phyloP scores from a whole-genome alignment of 2,113 vertebrate species.

The Phalacrocorax aristotelis region DNA sequence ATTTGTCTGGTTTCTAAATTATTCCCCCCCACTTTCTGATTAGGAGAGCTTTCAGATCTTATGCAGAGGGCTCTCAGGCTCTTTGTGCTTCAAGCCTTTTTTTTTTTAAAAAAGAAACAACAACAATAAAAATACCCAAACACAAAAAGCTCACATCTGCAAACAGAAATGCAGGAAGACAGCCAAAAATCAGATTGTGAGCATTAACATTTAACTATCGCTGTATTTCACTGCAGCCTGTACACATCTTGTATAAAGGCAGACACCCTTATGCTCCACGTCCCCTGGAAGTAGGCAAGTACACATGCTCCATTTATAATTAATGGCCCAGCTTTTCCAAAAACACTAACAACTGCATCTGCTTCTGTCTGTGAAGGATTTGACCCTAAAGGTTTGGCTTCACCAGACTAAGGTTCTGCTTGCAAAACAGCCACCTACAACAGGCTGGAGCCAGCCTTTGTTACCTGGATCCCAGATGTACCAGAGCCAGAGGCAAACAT shows the following conservation, averaged over 20 bases:
- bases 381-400: slow-evolving; percentile 7
- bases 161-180: slow-evolving; percentile 12
- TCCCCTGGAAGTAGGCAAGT: neutral
- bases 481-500: neutral
- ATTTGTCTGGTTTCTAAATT: slow-evolving; percentile 14
- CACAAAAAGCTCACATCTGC: neutral
- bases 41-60: neutral
- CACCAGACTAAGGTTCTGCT: neutral
- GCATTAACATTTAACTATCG: slow-evolving; percentile 17
- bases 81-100: neutral
- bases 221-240: neutral
- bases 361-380: neutral
- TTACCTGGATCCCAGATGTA: neutral
- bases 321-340: neutral
- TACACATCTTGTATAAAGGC: neutral
- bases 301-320: slow-evolving; percentile 21
- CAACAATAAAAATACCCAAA: too few species aligned
- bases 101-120: too few species aligned
- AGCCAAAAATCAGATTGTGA: slow-evolving; percentile 8
- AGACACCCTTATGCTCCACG: neutral
- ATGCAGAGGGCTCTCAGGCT: neutral
- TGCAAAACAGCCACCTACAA: neutral
- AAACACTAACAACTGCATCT: slow-evolving; percentile 35
- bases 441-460: neutral
- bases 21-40: neutral